Evolutionary conservation across 30 jellyfish, hydroid and myxozoan genomes (phyloP).

Genomic region (Cassiopea andromeda): DNA sequence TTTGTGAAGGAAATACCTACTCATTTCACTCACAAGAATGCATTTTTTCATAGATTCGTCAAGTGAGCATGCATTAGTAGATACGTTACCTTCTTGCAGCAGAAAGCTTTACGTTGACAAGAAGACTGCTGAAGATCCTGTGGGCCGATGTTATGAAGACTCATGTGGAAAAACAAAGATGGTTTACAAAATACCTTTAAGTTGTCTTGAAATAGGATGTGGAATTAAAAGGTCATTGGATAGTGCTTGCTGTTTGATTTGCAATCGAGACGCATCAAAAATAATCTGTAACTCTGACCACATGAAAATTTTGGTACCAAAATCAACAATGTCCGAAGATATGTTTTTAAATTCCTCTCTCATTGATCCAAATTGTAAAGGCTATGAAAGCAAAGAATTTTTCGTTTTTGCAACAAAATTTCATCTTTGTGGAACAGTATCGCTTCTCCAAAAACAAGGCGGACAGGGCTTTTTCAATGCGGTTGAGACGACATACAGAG

Average conservation of each 20-base stretch:
- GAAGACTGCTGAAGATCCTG: not conserved
- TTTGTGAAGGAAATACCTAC: no score
- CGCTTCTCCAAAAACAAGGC: not conserved
- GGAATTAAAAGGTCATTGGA: slow-evolving; percentile 30
- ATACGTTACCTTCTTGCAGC: not conserved
- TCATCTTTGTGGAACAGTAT: slow-evolving; percentile 39
- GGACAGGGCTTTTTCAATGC: slow-evolving; percentile 6
- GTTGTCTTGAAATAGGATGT: slow-evolving; percentile 59
- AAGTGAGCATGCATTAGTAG: no score
- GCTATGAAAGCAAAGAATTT: slow-evolving; percentile 13
- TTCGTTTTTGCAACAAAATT: slow-evolving; percentile 22
- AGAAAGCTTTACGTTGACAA: slow-evolving; percentile 4
- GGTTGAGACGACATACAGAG: not conserved
- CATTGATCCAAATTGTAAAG: slow-evolving; percentile 22
- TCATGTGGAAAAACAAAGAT: slow-evolving; percentile 1
- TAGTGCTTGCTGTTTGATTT: slow-evolving; percentile 29
- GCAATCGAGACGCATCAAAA: slow-evolving; percentile 38
- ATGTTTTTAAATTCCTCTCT: slow-evolving; percentile 32
- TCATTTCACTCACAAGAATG: no score
- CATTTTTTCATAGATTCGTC: no score
- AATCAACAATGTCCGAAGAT: slow-evolving; percentile 49
- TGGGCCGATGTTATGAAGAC: slow-evolving; percentile 13
- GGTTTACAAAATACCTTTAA: not conserved
- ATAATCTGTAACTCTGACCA: slow-evolving; percentile 21
- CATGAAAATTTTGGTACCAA: slow-evolving; percentile 46